A percentile compares a stretch with the other conserved stretches of the same genome.
Evolutionary conservation across 1,140 invertebrate species (phyloP).

Genomic region (Euschistus heros): DNA sequence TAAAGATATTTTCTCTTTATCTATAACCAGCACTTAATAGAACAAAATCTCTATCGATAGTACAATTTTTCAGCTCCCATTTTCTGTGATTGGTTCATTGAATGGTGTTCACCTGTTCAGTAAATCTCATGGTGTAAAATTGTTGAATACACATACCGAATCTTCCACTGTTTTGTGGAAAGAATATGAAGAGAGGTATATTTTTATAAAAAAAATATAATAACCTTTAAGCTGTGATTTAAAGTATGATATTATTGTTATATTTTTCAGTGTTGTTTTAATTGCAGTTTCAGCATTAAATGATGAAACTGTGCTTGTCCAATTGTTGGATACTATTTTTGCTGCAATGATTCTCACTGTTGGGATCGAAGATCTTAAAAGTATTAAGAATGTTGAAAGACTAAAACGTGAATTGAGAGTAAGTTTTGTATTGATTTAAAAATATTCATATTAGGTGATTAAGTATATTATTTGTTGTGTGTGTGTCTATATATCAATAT

Average conservation of each 20-base stretch:
- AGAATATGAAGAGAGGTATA: conserved; percentile 52
- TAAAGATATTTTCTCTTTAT: neutral
- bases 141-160: conserved; percentile 52
- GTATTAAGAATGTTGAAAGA: conserved; percentile 62
- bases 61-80: conserved; percentile 49
- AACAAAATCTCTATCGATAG: conserved; percentile 18
- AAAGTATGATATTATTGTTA: neutral
- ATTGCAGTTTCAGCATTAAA: conserved; percentile 55
- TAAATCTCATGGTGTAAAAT: conserved; percentile 52
- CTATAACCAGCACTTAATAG: conserved; percentile 20
- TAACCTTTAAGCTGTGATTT: neutral
- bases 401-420: conserved; percentile 66
- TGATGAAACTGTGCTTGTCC: conserved; percentile 47
- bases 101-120: conserved; percentile 79
- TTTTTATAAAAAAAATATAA: neutral
- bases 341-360: conserved; percentile 62
- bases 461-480: too few relatives aligned
- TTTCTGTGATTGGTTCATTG: conserved; percentile 65
- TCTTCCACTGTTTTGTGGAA: conserved; percentile 64
- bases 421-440: conserved; percentile 25
- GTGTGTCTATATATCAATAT: too few relatives aligned
- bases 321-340: conserved; percentile 58
- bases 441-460: too few relatives aligned
- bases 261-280: conserved; percentile 45
- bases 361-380: conserved; percentile 63